These are phyloP conservation scores for Semaprochilodus insignis DNA, from an alignment of 2,797 vertebrate genomes.

Conservation along the genomic window DNA sequence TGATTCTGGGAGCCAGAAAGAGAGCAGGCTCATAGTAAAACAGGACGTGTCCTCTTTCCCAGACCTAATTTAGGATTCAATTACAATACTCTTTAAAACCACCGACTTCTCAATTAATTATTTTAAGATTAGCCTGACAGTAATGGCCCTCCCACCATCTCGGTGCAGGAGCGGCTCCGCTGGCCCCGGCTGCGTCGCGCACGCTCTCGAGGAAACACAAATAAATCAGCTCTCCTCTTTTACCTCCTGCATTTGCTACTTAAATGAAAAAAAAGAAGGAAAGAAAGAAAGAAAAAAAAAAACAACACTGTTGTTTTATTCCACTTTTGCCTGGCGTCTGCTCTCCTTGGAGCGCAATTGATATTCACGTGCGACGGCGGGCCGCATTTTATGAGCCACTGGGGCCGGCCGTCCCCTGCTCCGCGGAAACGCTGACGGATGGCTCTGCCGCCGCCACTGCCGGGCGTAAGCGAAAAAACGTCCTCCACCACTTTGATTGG, in stretches of 20 bases:
- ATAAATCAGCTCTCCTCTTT: slow-evolving; percentile 64
- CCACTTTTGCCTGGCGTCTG: slow-evolving; percentile 43
- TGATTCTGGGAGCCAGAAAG: slow-evolving; percentile 62
- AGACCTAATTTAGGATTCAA: slow-evolving; percentile 86
- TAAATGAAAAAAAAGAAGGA: not conserved
- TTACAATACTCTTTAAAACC: slow-evolving; percentile 85
- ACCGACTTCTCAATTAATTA: slow-evolving; percentile 84
- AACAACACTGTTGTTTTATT: slow-evolving; percentile 50
- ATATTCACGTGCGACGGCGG: slow-evolving; percentile 66
- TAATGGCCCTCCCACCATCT: slow-evolving; percentile 81
- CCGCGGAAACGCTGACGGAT: slow-evolving; percentile 76
- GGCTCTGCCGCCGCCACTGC: slow-evolving; percentile 65
- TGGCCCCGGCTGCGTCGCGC: slow-evolving; percentile 58
- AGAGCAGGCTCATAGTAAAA: slow-evolving; percentile 77
- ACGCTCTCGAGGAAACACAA: slow-evolving; percentile 59
- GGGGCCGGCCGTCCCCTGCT: slow-evolving; percentile 69
- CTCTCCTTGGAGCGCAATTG: slow-evolving; percentile 68
- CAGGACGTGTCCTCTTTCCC: slow-evolving; percentile 83
- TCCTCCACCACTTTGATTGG: slow-evolving; percentile 72
- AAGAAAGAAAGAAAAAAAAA: not conserved
- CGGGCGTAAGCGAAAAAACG: slow-evolving; percentile 64
- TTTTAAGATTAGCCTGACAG: slow-evolving; percentile 86
- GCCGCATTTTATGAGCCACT: slow-evolving; percentile 73
- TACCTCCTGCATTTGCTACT: slow-evolving; percentile 59
- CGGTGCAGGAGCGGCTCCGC: slow-evolving; percentile 64